These are phyloP conservation scores for Amphimallon solstitiale DNA, from an alignment of 2,888 invertebrate genomes.

Conservation along the genomic window DNA sequence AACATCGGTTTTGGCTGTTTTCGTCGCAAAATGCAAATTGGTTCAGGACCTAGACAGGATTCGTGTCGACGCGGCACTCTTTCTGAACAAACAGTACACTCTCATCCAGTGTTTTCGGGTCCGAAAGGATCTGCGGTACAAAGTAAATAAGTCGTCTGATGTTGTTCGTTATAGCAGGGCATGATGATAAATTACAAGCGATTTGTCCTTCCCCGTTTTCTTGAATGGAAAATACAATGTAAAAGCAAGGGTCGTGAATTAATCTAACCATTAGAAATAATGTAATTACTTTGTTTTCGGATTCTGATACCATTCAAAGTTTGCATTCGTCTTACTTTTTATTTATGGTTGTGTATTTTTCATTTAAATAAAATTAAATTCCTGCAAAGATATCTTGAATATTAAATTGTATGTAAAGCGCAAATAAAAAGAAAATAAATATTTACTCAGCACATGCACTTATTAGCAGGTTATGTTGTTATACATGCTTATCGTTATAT, in stretches of 20 bases:
- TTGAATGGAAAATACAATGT: constrained; percentile 20
- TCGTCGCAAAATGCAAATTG: constrained; percentile 32
- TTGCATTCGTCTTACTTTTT: background rate
- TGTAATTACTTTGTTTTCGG: constrained; percentile 12
- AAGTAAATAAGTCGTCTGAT: constrained; percentile 29
- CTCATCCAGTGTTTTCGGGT: constrained; percentile 7
- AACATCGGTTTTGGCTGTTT: constrained; percentile 23
- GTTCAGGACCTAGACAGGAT: background rate
- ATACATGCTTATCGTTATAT: too few species aligned
- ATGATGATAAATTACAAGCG: constrained; percentile 19
- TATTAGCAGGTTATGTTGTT: too few species aligned
- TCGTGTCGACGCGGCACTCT: constrained; percentile 25
- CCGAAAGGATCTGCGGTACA: constrained; percentile 29
- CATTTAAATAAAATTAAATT: too few species aligned
- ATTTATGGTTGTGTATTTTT: too few species aligned
- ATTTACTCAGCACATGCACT: too few species aligned
- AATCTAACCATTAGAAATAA: constrained; percentile 25
- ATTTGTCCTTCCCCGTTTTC: constrained; percentile 20
- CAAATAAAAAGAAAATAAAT: too few species aligned
- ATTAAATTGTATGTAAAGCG: too few species aligned
- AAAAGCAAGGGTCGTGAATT: constrained; percentile 25
- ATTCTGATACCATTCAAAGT: constrained; percentile 1
- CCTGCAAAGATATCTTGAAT: too few species aligned
- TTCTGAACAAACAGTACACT: constrained; percentile 12
- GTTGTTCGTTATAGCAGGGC: background rate